These are phyloP conservation scores for Nannoperca obscura DNA, from an alignment of 2,797 vertebrate species.

Conservation along the genomic window DNA sequence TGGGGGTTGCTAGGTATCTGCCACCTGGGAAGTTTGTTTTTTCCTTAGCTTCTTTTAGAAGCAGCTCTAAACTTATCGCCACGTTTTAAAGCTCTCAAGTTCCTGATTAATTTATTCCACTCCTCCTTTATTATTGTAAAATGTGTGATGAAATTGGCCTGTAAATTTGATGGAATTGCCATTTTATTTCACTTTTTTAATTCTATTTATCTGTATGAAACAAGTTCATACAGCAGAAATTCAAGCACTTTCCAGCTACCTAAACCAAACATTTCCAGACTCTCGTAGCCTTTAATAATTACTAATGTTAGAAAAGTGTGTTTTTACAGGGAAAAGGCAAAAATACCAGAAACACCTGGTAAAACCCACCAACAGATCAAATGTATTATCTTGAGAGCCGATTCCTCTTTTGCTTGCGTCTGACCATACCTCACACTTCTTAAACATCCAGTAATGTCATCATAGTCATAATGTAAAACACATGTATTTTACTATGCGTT, in stretches of 20 bases:
- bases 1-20: conserved; percentile 54
- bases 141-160: neutral
- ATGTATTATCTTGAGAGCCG: neutral
- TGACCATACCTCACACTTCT: neutral
- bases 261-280: no score
- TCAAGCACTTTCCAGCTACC: no score
- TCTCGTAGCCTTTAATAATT: no score
- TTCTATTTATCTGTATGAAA: no score
- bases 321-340: neutral
- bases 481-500: neutral
- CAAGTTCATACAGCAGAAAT: no score
- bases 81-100: neutral
- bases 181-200: neutral
- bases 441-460: neutral
- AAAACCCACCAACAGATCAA: neutral
- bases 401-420: neutral
- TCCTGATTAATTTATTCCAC: neutral
- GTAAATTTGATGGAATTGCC: neutral
- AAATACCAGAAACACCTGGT: neutral
- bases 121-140: neutral
- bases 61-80: conserved; percentile 4
- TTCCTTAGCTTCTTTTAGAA: conserved; percentile 6
- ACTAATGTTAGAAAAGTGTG: neutral
- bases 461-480: neutral
- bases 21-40: conserved; percentile 18